Evolutionary conservation across 2,888 invertebrate genomes (phyloP), one percentile per base, ranked within the genome.

Genomic region (Drosophila anceps): DNA sequence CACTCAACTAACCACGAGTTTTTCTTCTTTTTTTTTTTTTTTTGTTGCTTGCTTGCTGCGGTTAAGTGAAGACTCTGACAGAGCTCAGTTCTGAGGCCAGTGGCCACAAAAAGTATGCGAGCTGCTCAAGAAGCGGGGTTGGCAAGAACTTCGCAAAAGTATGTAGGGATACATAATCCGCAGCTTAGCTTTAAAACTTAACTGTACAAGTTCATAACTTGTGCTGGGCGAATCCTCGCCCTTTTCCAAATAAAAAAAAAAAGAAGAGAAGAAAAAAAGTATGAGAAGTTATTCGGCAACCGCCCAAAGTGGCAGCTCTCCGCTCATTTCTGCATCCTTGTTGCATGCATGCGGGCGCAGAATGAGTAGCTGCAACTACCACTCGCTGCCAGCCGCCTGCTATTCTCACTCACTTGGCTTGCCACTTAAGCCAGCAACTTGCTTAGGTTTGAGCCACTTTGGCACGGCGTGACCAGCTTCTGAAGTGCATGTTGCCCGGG

Each of bases 151-250:
- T 74, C 73, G 54, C 69, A 86, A 90, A 86, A 86, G 90, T 90
- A 80, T 80, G 81, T 51, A 50, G 77, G 70, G 86, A 88, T 79
- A 86, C 86, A 81, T 86, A 86, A 86, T 86, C 90, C 82, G 55
- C 66, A 73, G 86, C 86, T 86, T 79, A 86, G 90, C 84, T 85
- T 88, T 85, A 86, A 86, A 88, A 86, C 90, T 90, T 88, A 74
- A 79, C 90, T 88, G 68, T 76, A 82, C 79, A 76, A 85, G 88
- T 83, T 88, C 88, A 85, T 85, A 90, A 88, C 88, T 86, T 85
- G 76, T 71, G 73, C 68, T n/a, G 55, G 53, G 64, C 55, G 58
- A 48, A 35, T 2, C 29, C 29, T 35, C 12, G 31, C 41, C 35
- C 35, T 9, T 37, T 3, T 18, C 44, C 10, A 31, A 63, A 35